These are phyloP conservation scores for Harpalus rufipes DNA, from an alignment of 2,888 invertebrate species.

Conservation along the genomic window DNA sequence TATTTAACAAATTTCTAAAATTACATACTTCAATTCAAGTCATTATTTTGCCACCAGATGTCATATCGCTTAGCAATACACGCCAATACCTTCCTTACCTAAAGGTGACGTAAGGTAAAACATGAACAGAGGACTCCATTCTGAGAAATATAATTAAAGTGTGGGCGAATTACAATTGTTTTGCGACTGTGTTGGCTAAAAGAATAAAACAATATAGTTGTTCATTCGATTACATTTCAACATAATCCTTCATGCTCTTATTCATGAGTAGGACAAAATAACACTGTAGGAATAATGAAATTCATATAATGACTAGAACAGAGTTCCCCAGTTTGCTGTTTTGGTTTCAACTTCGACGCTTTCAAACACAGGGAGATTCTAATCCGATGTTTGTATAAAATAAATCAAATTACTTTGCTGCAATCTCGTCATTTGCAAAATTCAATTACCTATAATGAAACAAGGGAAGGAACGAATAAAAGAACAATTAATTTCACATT, in stretches of 20 bases:
- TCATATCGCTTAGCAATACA: no score
- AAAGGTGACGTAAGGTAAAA: no score
- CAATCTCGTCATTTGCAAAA: conserved; percentile 21
- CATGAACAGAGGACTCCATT: no score
- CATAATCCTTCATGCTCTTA: not conserved
- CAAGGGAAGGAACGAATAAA: conserved; percentile 8
- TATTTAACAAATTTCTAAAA: no score
- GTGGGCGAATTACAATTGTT: not conserved
- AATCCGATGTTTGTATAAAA: conserved; percentile 21
- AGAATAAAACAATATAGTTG: not conserved
- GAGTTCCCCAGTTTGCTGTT: conserved; percentile 9
- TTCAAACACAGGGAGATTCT: conserved; percentile 9
- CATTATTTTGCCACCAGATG: no score
- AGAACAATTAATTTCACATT: conserved; percentile 19
- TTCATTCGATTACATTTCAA: not conserved
- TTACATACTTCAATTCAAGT: no score
- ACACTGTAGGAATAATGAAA: not conserved
- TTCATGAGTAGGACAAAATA: not conserved
- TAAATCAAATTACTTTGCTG: conserved; percentile 17
- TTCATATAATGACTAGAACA: not conserved
- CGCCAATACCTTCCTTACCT: no score
- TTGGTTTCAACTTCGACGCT: conserved; percentile 24
- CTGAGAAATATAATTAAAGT: not conserved
- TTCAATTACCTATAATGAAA: conserved; percentile 21
- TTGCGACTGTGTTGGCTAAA: not conserved